These are phyloP conservation scores for Apodemus sylvaticus DNA, from an alignment of 2,113 vertebrate species.

Conservation along the genomic window DNA sequence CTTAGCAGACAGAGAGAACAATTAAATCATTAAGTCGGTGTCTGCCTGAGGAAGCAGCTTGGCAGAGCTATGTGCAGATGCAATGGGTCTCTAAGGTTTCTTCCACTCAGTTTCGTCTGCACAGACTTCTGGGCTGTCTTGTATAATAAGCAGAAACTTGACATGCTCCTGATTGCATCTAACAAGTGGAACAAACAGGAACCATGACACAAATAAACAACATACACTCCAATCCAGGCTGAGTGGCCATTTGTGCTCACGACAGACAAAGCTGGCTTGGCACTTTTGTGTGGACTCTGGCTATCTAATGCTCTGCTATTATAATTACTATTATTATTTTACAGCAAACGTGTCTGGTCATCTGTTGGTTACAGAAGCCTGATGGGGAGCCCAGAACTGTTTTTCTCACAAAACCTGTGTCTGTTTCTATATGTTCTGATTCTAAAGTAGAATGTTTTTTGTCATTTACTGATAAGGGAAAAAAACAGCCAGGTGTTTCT, in stretches of 20 bases:
- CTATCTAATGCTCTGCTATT: too few species aligned
- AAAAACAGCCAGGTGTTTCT: neutral
- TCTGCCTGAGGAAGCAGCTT: neutral
- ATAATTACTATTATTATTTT: neutral
- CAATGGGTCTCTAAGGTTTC: neutral
- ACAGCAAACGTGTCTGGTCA: neutral
- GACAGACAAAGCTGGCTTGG: neutral
- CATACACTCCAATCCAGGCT: neutral
- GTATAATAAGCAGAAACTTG: neutral
- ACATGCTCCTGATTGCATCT: neutral
- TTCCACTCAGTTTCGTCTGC: neutral
- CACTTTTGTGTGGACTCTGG: neutral
- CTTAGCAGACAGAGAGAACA: neutral
- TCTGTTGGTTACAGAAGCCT: too few species aligned
- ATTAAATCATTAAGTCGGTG: neutral
- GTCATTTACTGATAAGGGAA: neutral
- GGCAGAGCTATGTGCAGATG: neutral
- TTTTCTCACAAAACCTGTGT: neutral
- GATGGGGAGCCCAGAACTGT: fast-evolving
- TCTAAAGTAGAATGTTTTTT: neutral
- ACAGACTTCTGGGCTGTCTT: neutral
- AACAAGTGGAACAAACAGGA: neutral
- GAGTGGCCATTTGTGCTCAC: neutral
- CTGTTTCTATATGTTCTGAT: neutral
- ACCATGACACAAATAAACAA: neutral